Evolutionary conservation across 2,888 invertebrate species (phyloP), one percentile per base, ranked within the genome.

Genomic region (Pilophorus perplexus): DNA sequence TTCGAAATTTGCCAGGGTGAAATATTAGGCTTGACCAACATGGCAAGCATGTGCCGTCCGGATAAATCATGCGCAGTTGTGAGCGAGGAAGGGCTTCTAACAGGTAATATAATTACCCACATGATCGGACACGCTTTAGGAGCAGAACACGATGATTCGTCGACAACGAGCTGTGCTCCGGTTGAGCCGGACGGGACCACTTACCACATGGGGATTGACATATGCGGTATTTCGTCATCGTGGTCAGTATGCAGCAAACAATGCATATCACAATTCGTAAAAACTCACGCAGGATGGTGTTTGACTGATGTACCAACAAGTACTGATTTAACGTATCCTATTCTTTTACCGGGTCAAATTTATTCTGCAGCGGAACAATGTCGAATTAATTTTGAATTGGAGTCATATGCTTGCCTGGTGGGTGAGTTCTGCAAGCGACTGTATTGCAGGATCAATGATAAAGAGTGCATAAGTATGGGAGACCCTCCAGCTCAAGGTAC

Each of bases 401-500:
- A 52, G 25, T 67, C 65, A 5, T 33, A 60, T 12, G 67, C 71
- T 16, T 71, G 71, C 50, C 25, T 55, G 18, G 64, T 68, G 27
- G 69, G 68, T 33, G 62, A 66, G 20, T 76, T 83, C 40, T 80
- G 75, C 78, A 80, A 76, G 71, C 78, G 77, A 23, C 73, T 84
- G 38, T 78, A 81, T 75, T 85, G 85, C 72, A 74, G 77, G 62
- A 76, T 79, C 27, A 77, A 78, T 52, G 78, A 74, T 0, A 72
- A 66, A 2, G 76, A 77, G 28, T 86, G 85, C 73, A 75, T 79
- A 54, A 80, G 82, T 1, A 79, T 79, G 52, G 78, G 81, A 1
- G 80, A 82, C 72, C 82, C 85, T 0, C 83, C 85, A 5, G 85
- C 84, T 1, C 85, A 85, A 72, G 86, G 87, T 1, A 86, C 86